Percentiles rank a stretch among this genome's conserved stretches.
Conservation (phyloP, 2,113 vertebrate genomes). For the Platycercus adscitus region DNA sequence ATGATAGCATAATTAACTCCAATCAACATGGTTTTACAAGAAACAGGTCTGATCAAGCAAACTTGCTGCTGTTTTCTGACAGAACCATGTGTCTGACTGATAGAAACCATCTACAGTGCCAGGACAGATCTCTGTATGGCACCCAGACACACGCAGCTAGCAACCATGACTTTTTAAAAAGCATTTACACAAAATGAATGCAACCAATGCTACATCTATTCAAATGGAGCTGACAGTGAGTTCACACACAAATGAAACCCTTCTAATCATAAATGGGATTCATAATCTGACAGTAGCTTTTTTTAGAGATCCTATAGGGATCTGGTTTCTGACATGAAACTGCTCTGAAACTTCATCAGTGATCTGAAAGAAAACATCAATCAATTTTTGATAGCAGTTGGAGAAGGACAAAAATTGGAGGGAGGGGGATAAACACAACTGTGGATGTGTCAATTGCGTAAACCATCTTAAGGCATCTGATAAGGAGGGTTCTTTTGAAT, state of each 20-base stretch:
- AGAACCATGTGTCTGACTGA: not conserved
- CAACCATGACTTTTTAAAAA: not conserved
- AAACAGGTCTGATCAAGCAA: not conserved
- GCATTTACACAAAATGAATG: conserved; percentile 35
- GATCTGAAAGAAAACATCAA: conserved; percentile 11
- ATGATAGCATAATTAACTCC: not conserved
- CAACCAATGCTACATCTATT: not conserved
- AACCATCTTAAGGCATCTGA: not conserved
- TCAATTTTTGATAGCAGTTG: not conserved
- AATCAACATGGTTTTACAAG: not conserved
- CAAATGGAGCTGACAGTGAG: not conserved
- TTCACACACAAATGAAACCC: conserved; percentile 3
- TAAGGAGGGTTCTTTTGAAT: not conserved
- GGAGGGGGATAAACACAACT: not conserved
- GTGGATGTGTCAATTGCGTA: not conserved
- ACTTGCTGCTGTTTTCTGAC: not conserved
- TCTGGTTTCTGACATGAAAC: conserved; percentile 1
- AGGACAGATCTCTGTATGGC: not conserved
- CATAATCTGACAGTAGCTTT: not conserved
- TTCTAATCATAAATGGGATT: not conserved
- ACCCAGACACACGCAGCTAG: not conserved
- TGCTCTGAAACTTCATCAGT: not conserved
- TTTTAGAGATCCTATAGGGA: conserved; percentile 11
- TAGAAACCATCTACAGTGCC: not conserved
- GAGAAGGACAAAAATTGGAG: not conserved